These are phyloP conservation scores for Aporophyla nigra DNA, from an alignment of 2,888 invertebrate species.

Conservation along the genomic window DNA sequence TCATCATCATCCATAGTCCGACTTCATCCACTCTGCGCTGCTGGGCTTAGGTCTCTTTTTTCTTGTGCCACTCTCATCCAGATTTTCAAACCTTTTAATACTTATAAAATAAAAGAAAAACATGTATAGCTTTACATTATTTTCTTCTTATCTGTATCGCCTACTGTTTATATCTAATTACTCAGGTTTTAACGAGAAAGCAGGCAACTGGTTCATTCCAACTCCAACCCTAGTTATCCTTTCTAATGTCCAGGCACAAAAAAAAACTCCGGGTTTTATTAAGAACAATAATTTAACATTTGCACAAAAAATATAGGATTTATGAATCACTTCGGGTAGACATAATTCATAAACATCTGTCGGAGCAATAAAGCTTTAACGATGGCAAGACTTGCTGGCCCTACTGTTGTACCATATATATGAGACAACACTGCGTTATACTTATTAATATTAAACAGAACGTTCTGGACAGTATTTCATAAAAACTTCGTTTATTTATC, in stretches of 20 bases:
- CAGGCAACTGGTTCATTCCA: background rate
- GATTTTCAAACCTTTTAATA: too few relatives aligned
- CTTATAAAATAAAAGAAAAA: background rate
- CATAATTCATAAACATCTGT: conserved; percentile 85
- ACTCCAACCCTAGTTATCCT: conserved; percentile 9
- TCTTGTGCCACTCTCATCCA: too few relatives aligned
- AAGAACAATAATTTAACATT: conserved; percentile 70
- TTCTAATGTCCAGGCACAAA: conserved; percentile 49
- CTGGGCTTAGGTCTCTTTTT: too few relatives aligned
- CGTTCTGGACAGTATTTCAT: conserved; percentile 39
- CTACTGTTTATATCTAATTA: background rate
- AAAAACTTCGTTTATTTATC: conserved; percentile 33
- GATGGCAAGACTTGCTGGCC: conserved; percentile 73
- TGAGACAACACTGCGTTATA: conserved; percentile 52
- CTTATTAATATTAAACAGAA: conserved; percentile 54
- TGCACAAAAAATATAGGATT: conserved; percentile 73
- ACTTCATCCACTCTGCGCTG: too few relatives aligned
- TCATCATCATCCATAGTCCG: too few relatives aligned
- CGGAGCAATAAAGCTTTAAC: conserved; percentile 82
- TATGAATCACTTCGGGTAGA: conserved; percentile 77
- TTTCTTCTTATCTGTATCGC: background rate
- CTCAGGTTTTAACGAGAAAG: background rate
- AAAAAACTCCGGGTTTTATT: conserved; percentile 61
- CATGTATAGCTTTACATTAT: background rate
- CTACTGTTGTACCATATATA: conserved; percentile 66